phyloP scores from a whole-genome alignment of 2,888 invertebrate species.

The Lamellibrachia satsuma region DNA sequence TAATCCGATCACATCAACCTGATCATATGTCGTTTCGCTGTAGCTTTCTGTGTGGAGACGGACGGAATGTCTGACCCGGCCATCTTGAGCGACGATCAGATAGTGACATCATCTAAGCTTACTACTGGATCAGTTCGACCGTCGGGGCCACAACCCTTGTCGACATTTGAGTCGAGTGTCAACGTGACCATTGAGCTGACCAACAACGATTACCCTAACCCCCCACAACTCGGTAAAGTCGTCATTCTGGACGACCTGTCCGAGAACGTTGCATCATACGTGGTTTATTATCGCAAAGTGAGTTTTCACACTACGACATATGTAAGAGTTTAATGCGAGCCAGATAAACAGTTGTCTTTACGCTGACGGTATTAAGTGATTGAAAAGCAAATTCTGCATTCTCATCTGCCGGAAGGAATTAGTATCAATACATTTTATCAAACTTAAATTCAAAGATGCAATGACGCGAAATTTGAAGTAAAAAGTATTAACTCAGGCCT shows the following conservation, averaged over 20 bases:
- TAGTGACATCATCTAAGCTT: background rate
- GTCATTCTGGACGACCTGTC: background rate
- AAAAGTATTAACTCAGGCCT: too few species aligned
- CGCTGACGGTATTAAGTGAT: too few species aligned
- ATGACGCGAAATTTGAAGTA: too few species aligned
- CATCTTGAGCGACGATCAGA: background rate
- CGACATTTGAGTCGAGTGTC: background rate
- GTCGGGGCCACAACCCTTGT: background rate
- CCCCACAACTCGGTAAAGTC: background rate
- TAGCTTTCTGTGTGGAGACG: slow-evolving; percentile 14
- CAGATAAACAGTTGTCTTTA: too few species aligned
- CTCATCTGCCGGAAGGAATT: too few species aligned
- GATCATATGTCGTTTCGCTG: too few species aligned
- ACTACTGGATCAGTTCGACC: background rate
- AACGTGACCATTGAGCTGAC: background rate
- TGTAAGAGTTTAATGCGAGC: too few species aligned
- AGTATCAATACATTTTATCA: too few species aligned
- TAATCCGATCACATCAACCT: too few species aligned
- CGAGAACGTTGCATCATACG: background rate
- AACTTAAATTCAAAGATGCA: too few species aligned
- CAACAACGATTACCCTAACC: background rate
- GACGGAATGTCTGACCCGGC: slow-evolving; percentile 7
- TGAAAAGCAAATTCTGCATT: too few species aligned
- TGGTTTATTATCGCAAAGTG: background rate
- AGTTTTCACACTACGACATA: background rate